Evolutionary conservation across 2,113 vertebrate species (phyloP), one percentile per base, ranked within the genome.

Genomic region (Nycticorax nycticorax): DNA sequence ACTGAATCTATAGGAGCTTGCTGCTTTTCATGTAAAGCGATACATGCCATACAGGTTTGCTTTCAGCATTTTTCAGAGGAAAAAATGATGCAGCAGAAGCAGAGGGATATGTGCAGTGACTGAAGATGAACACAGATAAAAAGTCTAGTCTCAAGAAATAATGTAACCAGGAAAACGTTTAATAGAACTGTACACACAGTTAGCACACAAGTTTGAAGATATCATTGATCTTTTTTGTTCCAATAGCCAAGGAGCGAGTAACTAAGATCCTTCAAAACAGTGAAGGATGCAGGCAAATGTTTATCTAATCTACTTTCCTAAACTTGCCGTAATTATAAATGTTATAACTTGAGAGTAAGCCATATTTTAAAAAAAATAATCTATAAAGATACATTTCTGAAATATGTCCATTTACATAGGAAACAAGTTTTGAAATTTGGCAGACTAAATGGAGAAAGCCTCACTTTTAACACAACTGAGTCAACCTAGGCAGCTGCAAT

Each of bases 21-120:
- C 19, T 56, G 55, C 26, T 24, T 85, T 82, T 89, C 28, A 7
- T 50, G 6, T 45, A 26, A 75, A 92, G 33, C 1, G 0, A 32
- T 22, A 30, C 23, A 26, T 14, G 10, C 6, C 33, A 33, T 9
- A 37, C 9, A 50, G 3, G 27, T 74, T 82, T 93, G 16, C 41
- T 74, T 71, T 39, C 39, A 75, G 28, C 22, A 14, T 75, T 88
- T 95, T 82, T 72, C 60, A 39, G 56, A 55, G 28, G 22, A 53
- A 71, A 85, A 78, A 78, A 26, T 3, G 6, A 15, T 63, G 78
- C 71, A 55, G 56, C 26, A 50, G 23, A 81, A 89, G 8, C 24
- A 78, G 59, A 45, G 6, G 77, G 33, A 26, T 32, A 57, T 0
- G 1, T 78, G 66, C 56, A 62, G 39, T 0, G 0, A 41, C 24